Conservation (phyloP, 1,140 invertebrate genomes). For the Habropoda laboriosa region DNA sequence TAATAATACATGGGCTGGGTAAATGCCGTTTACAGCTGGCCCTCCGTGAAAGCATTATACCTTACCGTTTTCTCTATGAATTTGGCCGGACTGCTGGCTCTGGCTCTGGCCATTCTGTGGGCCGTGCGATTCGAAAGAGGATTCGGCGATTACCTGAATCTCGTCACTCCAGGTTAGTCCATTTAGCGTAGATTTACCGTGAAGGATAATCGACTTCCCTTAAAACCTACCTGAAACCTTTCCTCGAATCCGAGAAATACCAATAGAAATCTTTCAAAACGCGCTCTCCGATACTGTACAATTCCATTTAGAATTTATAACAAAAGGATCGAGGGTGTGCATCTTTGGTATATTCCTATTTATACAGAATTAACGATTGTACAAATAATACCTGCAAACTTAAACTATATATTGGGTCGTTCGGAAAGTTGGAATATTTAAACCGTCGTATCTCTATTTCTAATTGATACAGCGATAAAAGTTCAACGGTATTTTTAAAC, state of each 20-base stretch:
- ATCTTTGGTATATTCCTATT: no score
- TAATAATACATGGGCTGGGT: constrained; percentile 45
- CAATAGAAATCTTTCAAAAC: neutral
- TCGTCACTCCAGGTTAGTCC: constrained; percentile 49
- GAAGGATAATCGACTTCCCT: neutral
- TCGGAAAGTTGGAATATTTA: no score
- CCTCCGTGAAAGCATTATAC: constrained; percentile 42
- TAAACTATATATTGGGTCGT: no score
- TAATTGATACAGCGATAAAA: no score
- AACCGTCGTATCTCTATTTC: no score
- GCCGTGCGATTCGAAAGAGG: constrained; percentile 33
- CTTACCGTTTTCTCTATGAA: constrained; percentile 43
- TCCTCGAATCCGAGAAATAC: no score
- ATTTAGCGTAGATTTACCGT: neutral
- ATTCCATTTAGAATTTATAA: neutral
- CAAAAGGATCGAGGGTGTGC: no score
- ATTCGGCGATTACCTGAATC: constrained; percentile 48
- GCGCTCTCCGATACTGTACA: neutral
- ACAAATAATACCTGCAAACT: no score
- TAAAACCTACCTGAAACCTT: no score
- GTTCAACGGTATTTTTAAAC: no score
- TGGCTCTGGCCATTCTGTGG: constrained; percentile 30
- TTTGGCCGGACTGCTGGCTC: constrained; percentile 15
- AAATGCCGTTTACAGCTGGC: constrained; percentile 42
- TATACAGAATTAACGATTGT: no score